phyloP scores from a whole-genome alignment of 2,888 invertebrate genomes.

The Eupithecia tripunctaria region DNA sequence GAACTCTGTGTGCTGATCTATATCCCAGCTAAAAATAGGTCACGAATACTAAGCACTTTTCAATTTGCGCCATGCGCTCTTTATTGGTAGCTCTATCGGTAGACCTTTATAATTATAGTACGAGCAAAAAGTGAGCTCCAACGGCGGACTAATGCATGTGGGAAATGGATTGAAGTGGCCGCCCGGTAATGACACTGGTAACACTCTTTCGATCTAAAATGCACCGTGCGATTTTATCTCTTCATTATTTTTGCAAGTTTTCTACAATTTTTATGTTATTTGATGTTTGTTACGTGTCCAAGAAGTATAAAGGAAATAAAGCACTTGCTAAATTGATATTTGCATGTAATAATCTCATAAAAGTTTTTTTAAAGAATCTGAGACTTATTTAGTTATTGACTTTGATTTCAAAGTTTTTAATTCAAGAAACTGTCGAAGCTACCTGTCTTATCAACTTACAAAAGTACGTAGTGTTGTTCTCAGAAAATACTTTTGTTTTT shows the following conservation, averaged over 20 bases:
- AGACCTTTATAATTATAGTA: neutral
- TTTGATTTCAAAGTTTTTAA: too few relatives aligned
- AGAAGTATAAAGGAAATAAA: too few relatives aligned
- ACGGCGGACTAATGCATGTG: slow-evolving; percentile 30
- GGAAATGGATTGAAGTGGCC: slow-evolving; percentile 26
- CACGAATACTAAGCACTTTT: neutral
- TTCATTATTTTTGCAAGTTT: neutral
- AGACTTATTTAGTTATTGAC: too few relatives aligned
- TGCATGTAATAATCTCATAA: neutral
- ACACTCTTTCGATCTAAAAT: neutral
- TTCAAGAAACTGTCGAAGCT: neutral
- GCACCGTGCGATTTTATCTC: neutral
- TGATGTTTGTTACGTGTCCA: too few relatives aligned
- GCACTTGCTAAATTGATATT: too few relatives aligned
- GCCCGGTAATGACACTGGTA: slow-evolving; percentile 10
- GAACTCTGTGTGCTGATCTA: too few relatives aligned
- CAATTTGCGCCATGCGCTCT: neutral
- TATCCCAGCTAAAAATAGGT: neutral
- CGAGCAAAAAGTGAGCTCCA: neutral
- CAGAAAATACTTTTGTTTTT: neutral
- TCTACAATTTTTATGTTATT: neutral
- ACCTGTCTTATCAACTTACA: neutral
- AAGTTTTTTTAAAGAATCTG: too few relatives aligned
- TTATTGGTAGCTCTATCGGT: neutral
- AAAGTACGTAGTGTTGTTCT: neutral